Percentiles rank a stretch among this genome's conserved stretches.
phyloP scores from a whole-genome alignment of 2,113 vertebrate species.

The Fulica atra region DNA sequence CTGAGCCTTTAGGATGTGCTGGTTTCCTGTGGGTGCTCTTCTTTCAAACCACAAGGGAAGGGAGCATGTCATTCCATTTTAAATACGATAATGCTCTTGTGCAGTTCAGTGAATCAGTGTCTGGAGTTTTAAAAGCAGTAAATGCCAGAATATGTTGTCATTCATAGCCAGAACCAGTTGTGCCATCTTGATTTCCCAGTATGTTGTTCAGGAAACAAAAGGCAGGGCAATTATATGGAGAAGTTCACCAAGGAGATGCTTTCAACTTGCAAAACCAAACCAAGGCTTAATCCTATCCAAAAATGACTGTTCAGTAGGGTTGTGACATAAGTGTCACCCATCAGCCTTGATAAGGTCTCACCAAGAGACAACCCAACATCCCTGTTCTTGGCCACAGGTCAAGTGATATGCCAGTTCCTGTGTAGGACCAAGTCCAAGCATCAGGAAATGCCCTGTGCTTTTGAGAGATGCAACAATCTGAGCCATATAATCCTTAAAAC shows the following conservation, averaged over 20 bases:
- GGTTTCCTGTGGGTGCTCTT: background rate
- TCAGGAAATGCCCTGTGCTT: background rate
- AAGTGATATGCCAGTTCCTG: rapidly evolving
- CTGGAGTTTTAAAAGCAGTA: background rate
- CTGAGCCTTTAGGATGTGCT: background rate
- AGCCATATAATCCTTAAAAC: background rate
- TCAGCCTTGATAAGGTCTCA: background rate
- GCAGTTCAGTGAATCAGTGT: background rate
- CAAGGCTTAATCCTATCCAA: background rate
- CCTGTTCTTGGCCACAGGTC: background rate
- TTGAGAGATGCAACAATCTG: background rate
- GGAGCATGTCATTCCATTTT: background rate
- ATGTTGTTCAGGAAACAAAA: background rate
- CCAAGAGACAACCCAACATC: background rate
- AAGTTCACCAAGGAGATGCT: background rate
- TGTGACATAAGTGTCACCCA: background rate
- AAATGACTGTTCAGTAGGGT: rapidly evolving
- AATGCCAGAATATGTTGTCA: background rate
- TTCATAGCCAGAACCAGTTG: background rate
- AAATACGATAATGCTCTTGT: background rate
- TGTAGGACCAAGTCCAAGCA: background rate
- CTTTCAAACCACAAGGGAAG: background rate
- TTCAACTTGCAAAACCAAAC: background rate
- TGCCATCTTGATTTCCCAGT: background rate
- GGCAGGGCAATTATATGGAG: background rate